Evolutionary conservation across 2,888 invertebrate species (phyloP).

Genomic region (Sialis lutaria): DNA sequence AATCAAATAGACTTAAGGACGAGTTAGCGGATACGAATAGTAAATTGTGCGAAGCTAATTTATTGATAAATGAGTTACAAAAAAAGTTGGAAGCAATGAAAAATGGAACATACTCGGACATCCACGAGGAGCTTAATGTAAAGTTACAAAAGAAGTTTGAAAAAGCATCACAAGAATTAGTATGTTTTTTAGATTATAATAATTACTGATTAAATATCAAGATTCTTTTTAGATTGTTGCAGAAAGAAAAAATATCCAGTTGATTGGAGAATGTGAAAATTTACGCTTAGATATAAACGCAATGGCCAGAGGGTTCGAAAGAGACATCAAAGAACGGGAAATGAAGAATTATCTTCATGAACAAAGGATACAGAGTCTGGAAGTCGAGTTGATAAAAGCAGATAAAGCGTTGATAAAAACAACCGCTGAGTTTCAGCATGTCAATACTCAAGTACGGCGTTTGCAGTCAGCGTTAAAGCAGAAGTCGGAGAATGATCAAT

Average conservation of each 20-base stretch:
- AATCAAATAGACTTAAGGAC: slow-evolving; percentile 35
- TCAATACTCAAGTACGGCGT: slow-evolving; percentile 17
- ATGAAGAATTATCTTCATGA: slow-evolving; percentile 33
- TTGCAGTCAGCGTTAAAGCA: slow-evolving; percentile 17
- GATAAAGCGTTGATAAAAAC: slow-evolving; percentile 18
- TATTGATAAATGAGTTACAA: slow-evolving; percentile 35
- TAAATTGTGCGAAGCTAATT: slow-evolving; percentile 31
- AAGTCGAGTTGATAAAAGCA: slow-evolving; percentile 22
- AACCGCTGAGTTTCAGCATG: slow-evolving; percentile 14
- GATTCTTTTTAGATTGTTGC: slow-evolving; percentile 27
- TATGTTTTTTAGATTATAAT: background rate
- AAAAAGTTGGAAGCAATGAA: slow-evolving; percentile 28
- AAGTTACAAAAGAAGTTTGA: slow-evolving; percentile 36
- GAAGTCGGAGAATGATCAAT: slow-evolving; percentile 10
- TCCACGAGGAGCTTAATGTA: slow-evolving; percentile 22
- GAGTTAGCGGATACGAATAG: slow-evolving; percentile 37
- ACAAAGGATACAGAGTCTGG: slow-evolving; percentile 23
- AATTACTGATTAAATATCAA: background rate
- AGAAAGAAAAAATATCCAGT: slow-evolving; percentile 36
- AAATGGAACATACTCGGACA: slow-evolving; percentile 24
- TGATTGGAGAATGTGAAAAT: slow-evolving; percentile 37
- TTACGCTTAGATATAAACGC: slow-evolving; percentile 38
- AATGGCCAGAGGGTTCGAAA: slow-evolving; percentile 32
- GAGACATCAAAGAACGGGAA: slow-evolving; percentile 36
- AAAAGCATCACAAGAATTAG: slow-evolving; percentile 35